These are phyloP conservation scores for Zaprionus lineosus DNA, from an alignment of 2,888 invertebrate species.

Conservation along the genomic window DNA sequence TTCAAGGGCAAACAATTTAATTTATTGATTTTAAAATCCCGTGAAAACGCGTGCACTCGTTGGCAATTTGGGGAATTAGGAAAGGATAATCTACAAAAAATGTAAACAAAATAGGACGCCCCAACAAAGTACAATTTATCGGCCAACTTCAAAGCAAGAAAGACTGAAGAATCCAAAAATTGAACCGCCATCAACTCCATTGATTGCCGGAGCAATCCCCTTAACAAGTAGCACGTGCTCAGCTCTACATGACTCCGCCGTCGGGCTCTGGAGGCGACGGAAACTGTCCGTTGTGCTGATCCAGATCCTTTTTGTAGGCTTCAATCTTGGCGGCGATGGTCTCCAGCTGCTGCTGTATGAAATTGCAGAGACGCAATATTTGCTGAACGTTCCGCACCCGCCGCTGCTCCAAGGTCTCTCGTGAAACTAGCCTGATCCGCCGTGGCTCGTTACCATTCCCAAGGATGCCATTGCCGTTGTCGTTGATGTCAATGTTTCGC, in stretches of 20 bases:
- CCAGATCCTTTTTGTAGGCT: conserved; percentile 27
- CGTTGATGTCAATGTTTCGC: conserved; percentile 21
- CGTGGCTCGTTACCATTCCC: conserved; percentile 2
- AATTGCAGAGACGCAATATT: conserved; percentile 34
- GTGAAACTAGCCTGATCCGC: conserved; percentile 36
- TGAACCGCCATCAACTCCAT: no score
- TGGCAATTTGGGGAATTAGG: conserved; percentile 37
- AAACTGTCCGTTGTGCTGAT: not conserved
- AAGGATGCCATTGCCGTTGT: conserved; percentile 37
- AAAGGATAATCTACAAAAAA: conserved; percentile 13
- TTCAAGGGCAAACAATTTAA: conserved; percentile 49
- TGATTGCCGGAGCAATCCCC: no score
- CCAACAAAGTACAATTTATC: conserved; percentile 36
- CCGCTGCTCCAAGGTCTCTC: conserved; percentile 34
- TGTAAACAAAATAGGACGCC: conserved; percentile 44
- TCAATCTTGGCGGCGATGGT: conserved; percentile 27
- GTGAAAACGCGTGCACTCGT: conserved; percentile 31
- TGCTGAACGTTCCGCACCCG: conserved; percentile 37
- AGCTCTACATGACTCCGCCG: conserved; percentile 44
- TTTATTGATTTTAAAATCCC: conserved; percentile 43
- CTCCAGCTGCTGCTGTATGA: conserved; percentile 33
- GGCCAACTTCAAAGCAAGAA: conserved; percentile 9
- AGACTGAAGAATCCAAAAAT: conserved; percentile 14
- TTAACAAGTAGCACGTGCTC: no score
- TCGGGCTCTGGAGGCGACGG: conserved; percentile 37